Percentiles rank a stretch among this genome's conserved stretches.
phyloP scores from a whole-genome alignment of 2,797 vertebrate species.

The Eurystomus glaucurus region DNA sequence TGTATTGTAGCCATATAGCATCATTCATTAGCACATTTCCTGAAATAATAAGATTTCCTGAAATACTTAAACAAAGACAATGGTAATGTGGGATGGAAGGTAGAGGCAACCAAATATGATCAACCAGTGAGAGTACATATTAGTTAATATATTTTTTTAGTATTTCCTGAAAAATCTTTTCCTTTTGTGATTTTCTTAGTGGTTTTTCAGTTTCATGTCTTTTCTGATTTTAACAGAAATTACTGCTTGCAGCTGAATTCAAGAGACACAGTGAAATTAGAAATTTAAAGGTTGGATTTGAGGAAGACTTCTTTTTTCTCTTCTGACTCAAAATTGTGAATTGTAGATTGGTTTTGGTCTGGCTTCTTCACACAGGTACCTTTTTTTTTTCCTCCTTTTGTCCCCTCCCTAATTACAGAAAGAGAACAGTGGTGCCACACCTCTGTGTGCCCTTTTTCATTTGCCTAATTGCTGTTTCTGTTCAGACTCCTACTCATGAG shows the following conservation, averaged over 20 bases:
- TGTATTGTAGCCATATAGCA: neutral
- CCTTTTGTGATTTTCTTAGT: neutral
- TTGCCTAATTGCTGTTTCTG: neutral
- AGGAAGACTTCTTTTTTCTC: neutral
- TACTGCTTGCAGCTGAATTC: neutral
- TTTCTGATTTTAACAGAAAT: neutral
- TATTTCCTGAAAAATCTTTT: neutral
- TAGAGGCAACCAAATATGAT: neutral
- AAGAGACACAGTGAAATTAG: neutral
- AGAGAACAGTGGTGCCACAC: neutral
- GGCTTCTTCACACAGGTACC: neutral
- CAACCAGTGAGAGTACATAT: neutral
- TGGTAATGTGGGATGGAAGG: neutral
- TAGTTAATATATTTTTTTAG: neutral
- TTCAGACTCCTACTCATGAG: neutral
- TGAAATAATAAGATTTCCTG: neutral
- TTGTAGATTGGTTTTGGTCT: neutral
- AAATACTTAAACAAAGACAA: neutral
- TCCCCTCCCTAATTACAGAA: neutral
- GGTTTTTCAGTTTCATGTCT: neutral
- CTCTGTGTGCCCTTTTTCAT: neutral
- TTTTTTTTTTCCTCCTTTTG: neutral
- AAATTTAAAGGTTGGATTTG: neutral
- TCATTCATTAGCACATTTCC: neutral
- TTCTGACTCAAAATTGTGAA: neutral